Base-by-base conservation (phyloP, 2,888 invertebrate genomes). In the Apotomis capreana region DNA sequence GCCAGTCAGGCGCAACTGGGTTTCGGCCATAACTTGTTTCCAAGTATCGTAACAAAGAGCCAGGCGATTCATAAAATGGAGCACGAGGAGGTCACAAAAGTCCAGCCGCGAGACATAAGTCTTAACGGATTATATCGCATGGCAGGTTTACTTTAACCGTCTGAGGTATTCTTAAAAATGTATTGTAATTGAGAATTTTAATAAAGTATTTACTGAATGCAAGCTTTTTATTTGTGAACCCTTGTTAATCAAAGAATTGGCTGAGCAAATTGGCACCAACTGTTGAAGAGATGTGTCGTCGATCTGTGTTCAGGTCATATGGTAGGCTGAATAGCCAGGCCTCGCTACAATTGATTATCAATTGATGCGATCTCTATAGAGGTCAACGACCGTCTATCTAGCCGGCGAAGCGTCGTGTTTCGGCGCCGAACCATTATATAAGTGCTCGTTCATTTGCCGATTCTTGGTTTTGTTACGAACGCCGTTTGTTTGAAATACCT, bases 331-430 rank as follows among this genome's bases (percentile, higher is more conserved):
- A 10, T 49, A 49, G 49, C 49, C 49, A 9, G 60, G 6, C 12
- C 26, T 46, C 37, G 44, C 64, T 26, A 49, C 44, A 69, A 69
- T 69, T 69, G 69, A 46, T 69, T 63, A 51, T 57, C 69, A 69
- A 69, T 69, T 69, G 69, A 46, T 37, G 15, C 51, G 62, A 55
- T 57, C 62, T 63, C 26, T 40, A 55, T 58, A 10, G 40, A 13
- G 68, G n/a, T 55, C 54, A 61, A 36, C 46, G 55, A 54, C 40
- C 40, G 64, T 65, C 44, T 65, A 65, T 65, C 64, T 55, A 46
- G 64, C 15, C 44, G 63, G 26, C 26, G 26, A 26, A 26, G 26
- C 26, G 6, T 52, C 49, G 49, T 49, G 8, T 49, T 40, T 40
- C 6, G 40, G 40, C 40, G 40, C 40, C 49, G 49, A 10, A 49